Percentiles rank a stretch among this genome's conserved stretches.
Evolutionary conservation across 2,888 invertebrate species (phyloP).

Genomic region (Deroplatys truncata): DNA sequence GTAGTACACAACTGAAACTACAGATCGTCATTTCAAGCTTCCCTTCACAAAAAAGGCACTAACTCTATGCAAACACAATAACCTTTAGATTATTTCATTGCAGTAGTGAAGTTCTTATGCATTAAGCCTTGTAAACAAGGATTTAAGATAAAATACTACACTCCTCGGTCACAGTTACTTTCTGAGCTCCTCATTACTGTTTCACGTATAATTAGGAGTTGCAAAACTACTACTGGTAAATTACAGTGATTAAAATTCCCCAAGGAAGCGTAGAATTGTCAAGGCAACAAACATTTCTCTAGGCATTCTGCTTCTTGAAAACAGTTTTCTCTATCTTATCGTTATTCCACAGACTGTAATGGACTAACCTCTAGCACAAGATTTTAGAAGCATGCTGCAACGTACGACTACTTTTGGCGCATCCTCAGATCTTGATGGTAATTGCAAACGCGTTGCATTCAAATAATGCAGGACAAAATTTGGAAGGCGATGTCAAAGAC

Average conservation of each 20-base stretch:
- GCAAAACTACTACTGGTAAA: neutral
- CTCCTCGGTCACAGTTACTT: neutral
- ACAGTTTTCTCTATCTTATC: neutral
- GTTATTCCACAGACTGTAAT: too few relatives aligned
- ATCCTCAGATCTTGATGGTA: neutral
- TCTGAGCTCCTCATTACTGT: neutral
- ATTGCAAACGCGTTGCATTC: neutral
- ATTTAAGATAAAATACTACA: too few relatives aligned
- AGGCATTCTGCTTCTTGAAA: neutral
- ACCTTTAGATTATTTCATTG: too few relatives aligned
- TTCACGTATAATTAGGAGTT: neutral
- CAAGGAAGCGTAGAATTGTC: neutral
- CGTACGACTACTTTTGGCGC: too few relatives aligned
- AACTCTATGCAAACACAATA: too few relatives aligned
- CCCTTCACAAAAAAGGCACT: too few relatives aligned
- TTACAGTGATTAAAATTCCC: neutral
- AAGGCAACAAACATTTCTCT: neutral
- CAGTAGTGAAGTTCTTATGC: too few relatives aligned
- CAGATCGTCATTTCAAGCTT: too few relatives aligned
- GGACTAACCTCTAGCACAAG: neutral
- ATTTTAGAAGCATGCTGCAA: too few relatives aligned
- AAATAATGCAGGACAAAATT: neutral
- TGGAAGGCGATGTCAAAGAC: neutral
- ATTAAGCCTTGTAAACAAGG: too few relatives aligned
- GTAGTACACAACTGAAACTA: too few relatives aligned